These are phyloP conservation scores for Stenodema calcarata DNA, from an alignment of 2,888 invertebrate genomes.

Conservation along the genomic window DNA sequence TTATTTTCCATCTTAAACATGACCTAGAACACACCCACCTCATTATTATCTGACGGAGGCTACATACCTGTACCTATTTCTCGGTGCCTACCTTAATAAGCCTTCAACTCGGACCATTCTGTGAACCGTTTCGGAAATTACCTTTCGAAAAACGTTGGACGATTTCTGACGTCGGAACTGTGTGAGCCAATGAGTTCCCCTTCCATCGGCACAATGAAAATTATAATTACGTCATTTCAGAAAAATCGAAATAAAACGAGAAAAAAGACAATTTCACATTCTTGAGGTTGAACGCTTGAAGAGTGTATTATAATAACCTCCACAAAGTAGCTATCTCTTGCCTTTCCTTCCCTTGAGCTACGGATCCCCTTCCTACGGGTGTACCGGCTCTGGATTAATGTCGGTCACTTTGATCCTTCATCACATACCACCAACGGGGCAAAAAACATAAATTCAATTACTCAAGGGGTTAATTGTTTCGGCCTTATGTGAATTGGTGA, in stretches of 20 bases:
- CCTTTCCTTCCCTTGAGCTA: neutral
- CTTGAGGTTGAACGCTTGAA: neutral
- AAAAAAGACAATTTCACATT: neutral
- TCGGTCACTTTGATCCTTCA: neutral
- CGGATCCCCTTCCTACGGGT: neutral
- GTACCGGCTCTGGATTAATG: neutral
- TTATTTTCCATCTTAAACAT: neutral
- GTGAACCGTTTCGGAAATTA: neutral
- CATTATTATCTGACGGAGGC: neutral
- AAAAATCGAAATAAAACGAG: neutral
- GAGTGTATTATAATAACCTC: neutral
- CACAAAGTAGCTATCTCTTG: neutral
- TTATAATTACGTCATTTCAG: neutral
- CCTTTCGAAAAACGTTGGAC: neutral
- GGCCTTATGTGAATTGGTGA: neutral
- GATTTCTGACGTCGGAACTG: neutral
- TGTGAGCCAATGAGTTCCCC: neutral
- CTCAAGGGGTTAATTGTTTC: neutral
- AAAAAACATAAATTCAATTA: constrained; percentile 2
- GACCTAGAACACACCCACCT: neutral
- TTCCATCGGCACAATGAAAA: neutral
- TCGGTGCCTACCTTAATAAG: neutral
- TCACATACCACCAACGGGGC: neutral
- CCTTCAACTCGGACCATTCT: neutral
- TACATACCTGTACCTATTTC: neutral